These are phyloP conservation scores for Temnothorax unifasciatus DNA, from an alignment of 2,888 invertebrate genomes.

Conservation along the genomic window DNA sequence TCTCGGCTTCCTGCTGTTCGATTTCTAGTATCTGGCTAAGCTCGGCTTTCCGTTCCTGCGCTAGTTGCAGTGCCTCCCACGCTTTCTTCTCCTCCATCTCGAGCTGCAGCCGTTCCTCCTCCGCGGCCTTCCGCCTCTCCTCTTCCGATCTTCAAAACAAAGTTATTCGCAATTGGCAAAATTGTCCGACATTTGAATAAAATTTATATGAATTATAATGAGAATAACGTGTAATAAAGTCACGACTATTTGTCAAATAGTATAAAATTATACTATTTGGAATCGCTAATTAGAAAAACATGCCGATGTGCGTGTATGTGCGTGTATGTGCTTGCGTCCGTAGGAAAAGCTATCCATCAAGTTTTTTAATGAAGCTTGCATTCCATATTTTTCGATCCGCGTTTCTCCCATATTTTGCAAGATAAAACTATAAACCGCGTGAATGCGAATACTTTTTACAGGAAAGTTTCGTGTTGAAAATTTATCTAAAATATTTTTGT, in stretches of 20 bases:
- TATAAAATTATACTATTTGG: not conserved
- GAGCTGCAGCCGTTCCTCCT: constrained; percentile 76
- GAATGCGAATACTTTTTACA: not conserved
- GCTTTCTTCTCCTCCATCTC: constrained; percentile 81
- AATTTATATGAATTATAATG: not conserved
- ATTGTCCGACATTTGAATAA: not conserved
- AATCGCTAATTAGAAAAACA: not conserved
- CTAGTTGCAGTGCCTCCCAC: constrained; percentile 79
- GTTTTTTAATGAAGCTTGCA: constrained; percentile 29
- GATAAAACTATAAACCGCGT: not conserved
- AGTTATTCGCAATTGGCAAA: not conserved
- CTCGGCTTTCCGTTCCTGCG: constrained; percentile 86
- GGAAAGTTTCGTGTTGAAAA: not conserved
- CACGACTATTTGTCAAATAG: no score
- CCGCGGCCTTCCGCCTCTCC: constrained; percentile 80
- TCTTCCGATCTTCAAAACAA: constrained; percentile 78
- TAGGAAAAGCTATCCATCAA: not conserved
- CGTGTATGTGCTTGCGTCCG: no score
- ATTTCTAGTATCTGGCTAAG: constrained; percentile 87
- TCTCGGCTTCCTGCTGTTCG: constrained; percentile 87
- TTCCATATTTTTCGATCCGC: constrained; percentile 10
- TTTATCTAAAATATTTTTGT: not conserved
- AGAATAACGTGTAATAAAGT: not conserved
- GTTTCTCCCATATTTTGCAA: constrained; percentile 8
- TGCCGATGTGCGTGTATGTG: not conserved